Evolutionary conservation across 2,797 vertebrate genomes (phyloP).

Genomic region (Champsocephalus esox): DNA sequence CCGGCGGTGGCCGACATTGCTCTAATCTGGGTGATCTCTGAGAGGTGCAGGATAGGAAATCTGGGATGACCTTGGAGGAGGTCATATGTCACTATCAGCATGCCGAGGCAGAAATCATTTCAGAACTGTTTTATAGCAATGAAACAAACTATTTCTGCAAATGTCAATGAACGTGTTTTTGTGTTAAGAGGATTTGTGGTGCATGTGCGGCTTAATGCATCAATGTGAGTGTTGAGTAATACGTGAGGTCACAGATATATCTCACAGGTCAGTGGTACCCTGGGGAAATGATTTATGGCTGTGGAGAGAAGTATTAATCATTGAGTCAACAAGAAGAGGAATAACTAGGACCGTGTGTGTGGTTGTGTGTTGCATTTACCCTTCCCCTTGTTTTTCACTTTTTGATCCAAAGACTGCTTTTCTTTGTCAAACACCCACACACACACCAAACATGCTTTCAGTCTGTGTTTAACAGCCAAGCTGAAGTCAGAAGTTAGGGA

Average conservation of each 20-base stretch:
- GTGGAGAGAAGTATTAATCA: conserved; percentile 58
- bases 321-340: conserved; percentile 53
- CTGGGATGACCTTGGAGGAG: conserved; percentile 70
- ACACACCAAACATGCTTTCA: conserved; percentile 38
- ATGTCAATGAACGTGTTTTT: conserved; percentile 6
- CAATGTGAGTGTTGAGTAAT: conserved; percentile 31
- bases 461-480: conserved; percentile 67
- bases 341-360: conserved; percentile 2
- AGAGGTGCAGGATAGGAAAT: conserved; percentile 46
- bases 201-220: background rate
- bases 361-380: conserved; percentile 32
- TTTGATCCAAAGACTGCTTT: conserved; percentile 24
- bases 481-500: conserved; percentile 71
- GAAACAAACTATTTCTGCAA: conserved; percentile 21
- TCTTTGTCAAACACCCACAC: background rate
- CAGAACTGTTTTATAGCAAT: conserved; percentile 30
- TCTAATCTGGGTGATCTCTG: conserved; percentile 73
- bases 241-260: conserved; percentile 46
- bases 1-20: conserved; percentile 42
- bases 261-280: conserved; percentile 43
- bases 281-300: conserved; percentile 55
- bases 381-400: conserved; percentile 30
- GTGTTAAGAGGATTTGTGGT: conserved; percentile 12
- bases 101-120: conserved; percentile 16
- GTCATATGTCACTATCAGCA: conserved; percentile 60